phyloP scores from a whole-genome alignment of 1,140 invertebrate species.

The Papilio xuthus region DNA sequence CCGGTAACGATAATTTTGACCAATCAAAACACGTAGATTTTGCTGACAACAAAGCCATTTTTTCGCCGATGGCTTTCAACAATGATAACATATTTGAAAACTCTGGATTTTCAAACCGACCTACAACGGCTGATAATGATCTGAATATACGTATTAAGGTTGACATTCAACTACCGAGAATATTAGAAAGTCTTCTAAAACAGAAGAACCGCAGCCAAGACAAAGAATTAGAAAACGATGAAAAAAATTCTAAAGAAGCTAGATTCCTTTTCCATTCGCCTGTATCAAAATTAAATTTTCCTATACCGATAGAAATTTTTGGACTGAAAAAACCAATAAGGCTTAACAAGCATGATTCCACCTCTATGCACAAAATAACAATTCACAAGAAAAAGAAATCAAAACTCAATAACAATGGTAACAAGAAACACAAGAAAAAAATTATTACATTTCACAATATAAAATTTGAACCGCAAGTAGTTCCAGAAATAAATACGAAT shows the following conservation, averaged over 20 bases:
- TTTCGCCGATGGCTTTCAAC: slow-evolving; percentile 17
- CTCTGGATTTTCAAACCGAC: slow-evolving; percentile 9
- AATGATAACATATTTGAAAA: slow-evolving; percentile 40
- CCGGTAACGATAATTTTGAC: slow-evolving; percentile 33
- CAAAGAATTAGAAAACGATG: slow-evolving; percentile 43
- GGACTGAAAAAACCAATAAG: slow-evolving; percentile 46
- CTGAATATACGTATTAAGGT: slow-evolving; percentile 67
- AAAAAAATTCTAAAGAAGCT: slow-evolving; percentile 52
- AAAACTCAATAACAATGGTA: slow-evolving; percentile 49
- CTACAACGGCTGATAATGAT: slow-evolving; percentile 47
- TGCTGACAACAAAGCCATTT: slow-evolving; percentile 31
- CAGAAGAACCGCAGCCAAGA: slow-evolving; percentile 45
- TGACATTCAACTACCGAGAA: slow-evolving; percentile 65
- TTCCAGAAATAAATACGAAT: slow-evolving; percentile 32
- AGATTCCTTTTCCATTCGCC: slow-evolving; percentile 52
- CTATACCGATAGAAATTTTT: slow-evolving; percentile 60
- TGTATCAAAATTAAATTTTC: slow-evolving; percentile 61
- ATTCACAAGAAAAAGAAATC: slow-evolving; percentile 72
- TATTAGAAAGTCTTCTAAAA: slow-evolving; percentile 45
- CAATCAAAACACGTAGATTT: slow-evolving; percentile 27
- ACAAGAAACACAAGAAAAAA: slow-evolving; percentile 66
- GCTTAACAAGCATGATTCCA: slow-evolving; percentile 47
- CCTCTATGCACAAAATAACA: slow-evolving; percentile 61
- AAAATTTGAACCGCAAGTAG: slow-evolving; percentile 45
- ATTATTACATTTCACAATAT: slow-evolving; percentile 56